phyloP scores from a whole-genome alignment of 2,888 invertebrate genomes.

The Carterocephalus palaemon region DNA sequence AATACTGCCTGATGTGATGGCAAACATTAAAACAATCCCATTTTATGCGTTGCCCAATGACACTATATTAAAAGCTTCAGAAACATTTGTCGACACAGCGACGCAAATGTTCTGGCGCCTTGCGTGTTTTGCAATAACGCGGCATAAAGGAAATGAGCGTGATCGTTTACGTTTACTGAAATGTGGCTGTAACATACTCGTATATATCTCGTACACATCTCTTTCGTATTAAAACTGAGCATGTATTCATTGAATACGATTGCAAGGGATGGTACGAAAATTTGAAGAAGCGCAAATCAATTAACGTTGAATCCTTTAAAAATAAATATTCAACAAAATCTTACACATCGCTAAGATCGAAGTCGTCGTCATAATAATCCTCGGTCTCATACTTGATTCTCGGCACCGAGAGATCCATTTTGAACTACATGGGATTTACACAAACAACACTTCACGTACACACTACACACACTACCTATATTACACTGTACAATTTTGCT shows the following conservation, averaged over 20 bases:
- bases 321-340: constrained; percentile 22
- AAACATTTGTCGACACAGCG: not conserved
- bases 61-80: no score
- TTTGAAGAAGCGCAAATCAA: no score
- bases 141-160: constrained; percentile 5
- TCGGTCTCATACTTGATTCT: constrained; percentile 58
- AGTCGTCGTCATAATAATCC: constrained; percentile 49
- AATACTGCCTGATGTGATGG: no score
- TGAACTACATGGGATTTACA: constrained; percentile 26
- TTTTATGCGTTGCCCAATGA: no score
- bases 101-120: constrained; percentile 5
- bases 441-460: constrained; percentile 28
- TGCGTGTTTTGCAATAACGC: not conserved
- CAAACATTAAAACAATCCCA: no score
- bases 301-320: no score
- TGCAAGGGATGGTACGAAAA: no score
- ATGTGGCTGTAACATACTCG: no score
- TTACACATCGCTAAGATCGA: constrained; percentile 44
- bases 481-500: constrained; percentile 28
- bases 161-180: no score
- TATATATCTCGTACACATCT: no score
- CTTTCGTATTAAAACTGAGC: not conserved
- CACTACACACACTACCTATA: constrained; percentile 42
- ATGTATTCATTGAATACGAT: no score
- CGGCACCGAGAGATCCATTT: constrained; percentile 67